These are phyloP conservation scores for Oreochromis mossambicus DNA, from an alignment of 2,797 vertebrate species.

Conservation along the genomic window DNA sequence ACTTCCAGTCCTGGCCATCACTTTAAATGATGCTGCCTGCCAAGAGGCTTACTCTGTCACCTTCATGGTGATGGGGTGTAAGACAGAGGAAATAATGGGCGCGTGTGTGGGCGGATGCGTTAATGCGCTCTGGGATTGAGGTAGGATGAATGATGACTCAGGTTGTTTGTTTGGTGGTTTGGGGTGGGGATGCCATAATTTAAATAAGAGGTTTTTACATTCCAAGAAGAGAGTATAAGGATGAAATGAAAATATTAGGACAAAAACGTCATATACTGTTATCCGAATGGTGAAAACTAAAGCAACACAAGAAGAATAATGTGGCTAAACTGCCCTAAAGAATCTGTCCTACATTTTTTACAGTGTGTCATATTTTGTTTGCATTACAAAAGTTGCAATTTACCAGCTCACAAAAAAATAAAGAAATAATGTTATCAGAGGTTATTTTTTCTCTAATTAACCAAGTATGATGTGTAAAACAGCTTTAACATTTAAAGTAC, in stretches of 20 bases:
- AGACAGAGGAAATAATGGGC: slow-evolving; percentile 45
- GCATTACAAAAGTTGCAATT: background rate
- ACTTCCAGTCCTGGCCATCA: slow-evolving; percentile 28
- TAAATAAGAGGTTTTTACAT: background rate
- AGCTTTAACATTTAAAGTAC: background rate
- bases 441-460: background rate
- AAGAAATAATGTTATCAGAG: background rate
- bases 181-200: background rate
- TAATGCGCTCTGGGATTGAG: slow-evolving; percentile 5
- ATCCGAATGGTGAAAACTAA: background rate
- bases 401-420: background rate
- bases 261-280: background rate
- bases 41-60: slow-evolving; percentile 56
- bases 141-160: slow-evolving; percentile 57
- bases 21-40: slow-evolving; percentile 53
- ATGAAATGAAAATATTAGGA: background rate
- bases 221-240: background rate
- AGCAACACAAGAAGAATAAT: background rate
- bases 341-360: background rate
- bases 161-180: slow-evolving; percentile 36
- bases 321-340: background rate
- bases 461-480: background rate
- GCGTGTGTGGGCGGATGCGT: background rate
- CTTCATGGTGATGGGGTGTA: slow-evolving; percentile 48
- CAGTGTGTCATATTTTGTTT: background rate